Conservation (phyloP, 2,888 invertebrate species). For the Azorinus chamasolen region DNA sequence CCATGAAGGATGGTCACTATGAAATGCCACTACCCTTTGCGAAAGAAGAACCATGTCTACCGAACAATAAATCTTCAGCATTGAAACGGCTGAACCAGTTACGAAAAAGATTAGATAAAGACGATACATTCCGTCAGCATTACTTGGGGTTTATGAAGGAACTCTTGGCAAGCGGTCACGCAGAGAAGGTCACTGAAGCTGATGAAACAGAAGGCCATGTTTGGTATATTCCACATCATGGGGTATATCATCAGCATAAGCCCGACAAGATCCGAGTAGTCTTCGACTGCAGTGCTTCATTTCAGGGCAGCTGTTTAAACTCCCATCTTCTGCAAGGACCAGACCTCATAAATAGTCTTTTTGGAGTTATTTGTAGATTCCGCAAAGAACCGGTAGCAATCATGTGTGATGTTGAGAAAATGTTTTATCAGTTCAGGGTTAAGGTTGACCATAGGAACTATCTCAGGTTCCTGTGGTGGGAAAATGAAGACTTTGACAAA, state of each 20-base stretch:
- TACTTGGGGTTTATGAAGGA: conserved; percentile 25
- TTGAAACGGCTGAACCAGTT: conserved; percentile 15
- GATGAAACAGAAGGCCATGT: not conserved
- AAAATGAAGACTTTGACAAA: conserved; percentile 1
- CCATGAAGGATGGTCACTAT: conserved; percentile 22
- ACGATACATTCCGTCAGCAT: not conserved
- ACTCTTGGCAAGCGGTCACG: conserved; percentile 29
- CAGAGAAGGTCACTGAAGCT: conserved; percentile 11
- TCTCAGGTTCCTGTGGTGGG: conserved; percentile 55
- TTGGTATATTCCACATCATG: conserved; percentile 38
- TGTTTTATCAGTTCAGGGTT: conserved; percentile 53
- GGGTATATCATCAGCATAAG: conserved; percentile 27
- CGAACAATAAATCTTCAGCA: conserved; percentile 37
- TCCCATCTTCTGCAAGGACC: conserved; percentile 54
- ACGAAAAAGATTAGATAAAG: conserved; percentile 4
- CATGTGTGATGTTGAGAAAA: conserved; percentile 52
- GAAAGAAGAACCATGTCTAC: not conserved
- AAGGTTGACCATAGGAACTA: conserved; percentile 29
- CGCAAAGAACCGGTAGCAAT: conserved; percentile 37
- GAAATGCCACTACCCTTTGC: conserved; percentile 48
- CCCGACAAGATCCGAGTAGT: conserved; percentile 34
- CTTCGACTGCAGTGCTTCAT: conserved; percentile 60
- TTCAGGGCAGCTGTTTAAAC: conserved; percentile 21
- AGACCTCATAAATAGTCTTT: conserved; percentile 43
- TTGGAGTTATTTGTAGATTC: conserved; percentile 58